Evolutionary conservation across 1,140 invertebrate genomes (phyloP), one percentile per base, ranked within the genome.

Genomic region (Yoshiicerus persimilis): DNA sequence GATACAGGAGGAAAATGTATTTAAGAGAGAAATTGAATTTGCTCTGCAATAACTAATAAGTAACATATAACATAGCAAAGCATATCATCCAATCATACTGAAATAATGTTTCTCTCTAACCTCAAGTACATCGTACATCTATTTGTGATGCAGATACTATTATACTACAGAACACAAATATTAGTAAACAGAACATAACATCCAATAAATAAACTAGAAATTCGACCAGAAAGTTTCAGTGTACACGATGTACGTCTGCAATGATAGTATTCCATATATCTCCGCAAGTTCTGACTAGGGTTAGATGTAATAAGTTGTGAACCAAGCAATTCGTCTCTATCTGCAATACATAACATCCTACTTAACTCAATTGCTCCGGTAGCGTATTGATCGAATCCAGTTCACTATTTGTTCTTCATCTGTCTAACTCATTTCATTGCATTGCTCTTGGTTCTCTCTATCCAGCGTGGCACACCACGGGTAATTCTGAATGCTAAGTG

Each of bases 1-100:
- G 47, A 23, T 64, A 64, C 66, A 95, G 94, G n/a, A n/a, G n/a
- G n/a, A n/a, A 8, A 56, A 56, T 56, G 47, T 56, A 56, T 56
- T 56, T 56, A 56, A 56, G 13, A 3, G 38, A 56, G 47, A 56
- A 56, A 56, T n/a, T 56, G 16, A 56, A 56, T 56, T 56, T 13
- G 16, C 9, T 41, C 39, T 1, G 9, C 70, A 34, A 2, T 32
- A 23, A 27, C 3, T 30, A 34, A 23, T 16, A 36, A 32, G 5
- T 5, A 38, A 5, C 23, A 4, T 80, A 30, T 38, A 80, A 23
- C 62, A 66, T n/a, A n/a, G n/a, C n/a, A n/a, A n/a, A n/a, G n/a
- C n/a, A n/a, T 16, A 41, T n/a, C n/a, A 41, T 9, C 39, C 39
- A 41, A 41, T 9, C 39, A 47, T 47, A 56, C n/a, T 56, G 47